Percentiles rank a stretch among this genome's conserved stretches.
Conservation (phyloP, 2,888 invertebrate species). For the Hypomecis atomaria region DNA sequence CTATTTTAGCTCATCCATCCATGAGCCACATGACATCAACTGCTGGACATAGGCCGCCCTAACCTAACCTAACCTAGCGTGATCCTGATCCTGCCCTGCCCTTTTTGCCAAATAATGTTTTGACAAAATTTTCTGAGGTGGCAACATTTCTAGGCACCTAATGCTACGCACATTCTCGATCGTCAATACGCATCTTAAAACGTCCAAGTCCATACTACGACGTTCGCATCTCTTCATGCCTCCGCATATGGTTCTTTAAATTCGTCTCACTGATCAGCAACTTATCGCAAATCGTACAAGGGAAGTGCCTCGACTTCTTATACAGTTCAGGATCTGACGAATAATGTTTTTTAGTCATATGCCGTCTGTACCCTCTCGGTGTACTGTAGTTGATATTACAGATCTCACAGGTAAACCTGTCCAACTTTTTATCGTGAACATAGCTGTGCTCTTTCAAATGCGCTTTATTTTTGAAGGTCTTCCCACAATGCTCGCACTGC, state of each 20-base stretch:
- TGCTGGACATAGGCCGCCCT: too few species aligned
- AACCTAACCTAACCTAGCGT: too few species aligned
- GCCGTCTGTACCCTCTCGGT: constrained; percentile 55
- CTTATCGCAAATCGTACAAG: constrained; percentile 34
- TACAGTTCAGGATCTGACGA: constrained; percentile 28
- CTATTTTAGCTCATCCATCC: too few species aligned
- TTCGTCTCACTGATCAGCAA: constrained; percentile 35
- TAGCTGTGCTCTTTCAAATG: constrained; percentile 59
- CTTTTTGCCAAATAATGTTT: too few species aligned
- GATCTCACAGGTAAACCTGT: constrained; percentile 55
- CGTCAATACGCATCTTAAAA: background rate
- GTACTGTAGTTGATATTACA: constrained; percentile 57
- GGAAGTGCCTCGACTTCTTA: constrained; percentile 17
- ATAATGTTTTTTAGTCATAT: constrained; percentile 43
- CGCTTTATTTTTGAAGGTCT: constrained; percentile 47
- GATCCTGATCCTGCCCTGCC: too few species aligned
- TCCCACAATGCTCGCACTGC: constrained; percentile 62
- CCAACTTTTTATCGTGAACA: constrained; percentile 51
- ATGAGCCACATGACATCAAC: too few species aligned
- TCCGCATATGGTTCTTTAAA: constrained; percentile 36
- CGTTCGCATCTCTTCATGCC: constrained; percentile 26
- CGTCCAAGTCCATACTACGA: background rate
- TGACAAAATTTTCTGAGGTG: too few species aligned
- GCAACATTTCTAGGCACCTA: too few species aligned
- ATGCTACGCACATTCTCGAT: too few species aligned